Evolutionary conservation across 2,113 vertebrate genomes (phyloP).

Genomic region (Anser brachyrhynchus): DNA sequence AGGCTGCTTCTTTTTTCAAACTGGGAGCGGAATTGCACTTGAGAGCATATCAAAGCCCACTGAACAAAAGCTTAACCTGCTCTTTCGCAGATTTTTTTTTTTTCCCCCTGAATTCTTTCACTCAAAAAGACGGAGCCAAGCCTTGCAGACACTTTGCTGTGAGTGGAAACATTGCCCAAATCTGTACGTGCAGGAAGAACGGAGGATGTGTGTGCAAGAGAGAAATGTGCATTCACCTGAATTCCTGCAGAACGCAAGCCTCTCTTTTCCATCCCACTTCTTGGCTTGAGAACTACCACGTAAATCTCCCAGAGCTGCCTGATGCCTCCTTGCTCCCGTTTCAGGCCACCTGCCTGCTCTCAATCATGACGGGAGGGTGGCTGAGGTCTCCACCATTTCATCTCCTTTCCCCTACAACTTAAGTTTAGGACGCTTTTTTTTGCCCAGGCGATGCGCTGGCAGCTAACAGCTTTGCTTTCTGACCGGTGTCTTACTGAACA

Average conservation of each 20-base stretch:
- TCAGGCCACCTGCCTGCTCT: background rate
- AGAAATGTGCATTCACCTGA: background rate
- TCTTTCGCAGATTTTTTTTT: background rate
- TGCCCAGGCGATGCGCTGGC: background rate
- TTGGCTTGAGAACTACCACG: background rate
- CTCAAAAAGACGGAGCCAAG: background rate
- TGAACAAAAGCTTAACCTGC: background rate
- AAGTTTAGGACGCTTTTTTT: background rate
- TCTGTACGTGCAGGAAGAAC: background rate
- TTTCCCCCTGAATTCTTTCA: background rate
- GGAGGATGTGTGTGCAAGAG: background rate
- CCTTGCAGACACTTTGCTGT: background rate
- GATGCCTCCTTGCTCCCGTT: background rate
- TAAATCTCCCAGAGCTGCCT: background rate
- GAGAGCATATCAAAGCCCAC: background rate
- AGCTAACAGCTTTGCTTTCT: background rate
- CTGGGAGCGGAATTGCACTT: background rate
- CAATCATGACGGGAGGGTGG: fast-evolving
- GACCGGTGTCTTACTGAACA: background rate
- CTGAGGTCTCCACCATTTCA: background rate
- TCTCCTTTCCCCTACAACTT: background rate
- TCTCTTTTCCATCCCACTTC: background rate
- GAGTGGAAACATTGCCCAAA: background rate
- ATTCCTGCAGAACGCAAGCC: background rate
- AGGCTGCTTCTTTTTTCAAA: background rate